Base-by-base conservation (phyloP, 2,113 vertebrate genomes). In the Corythornis vintsioides region DNA sequence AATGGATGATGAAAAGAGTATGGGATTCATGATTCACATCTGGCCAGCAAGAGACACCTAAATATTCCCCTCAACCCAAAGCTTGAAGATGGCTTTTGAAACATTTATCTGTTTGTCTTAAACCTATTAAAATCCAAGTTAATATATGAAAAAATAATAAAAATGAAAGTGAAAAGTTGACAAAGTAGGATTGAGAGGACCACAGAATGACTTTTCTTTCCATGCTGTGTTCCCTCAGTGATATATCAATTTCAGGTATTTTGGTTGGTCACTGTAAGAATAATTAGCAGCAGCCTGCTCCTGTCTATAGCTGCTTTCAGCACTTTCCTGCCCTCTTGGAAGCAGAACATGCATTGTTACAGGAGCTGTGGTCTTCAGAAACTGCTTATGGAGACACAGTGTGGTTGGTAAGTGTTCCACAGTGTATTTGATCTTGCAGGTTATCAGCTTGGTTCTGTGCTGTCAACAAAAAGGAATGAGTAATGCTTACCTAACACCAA, bases 391-490 rank as follows among this genome's bases (percentile, higher is more conserved):
- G 87, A 76, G 43, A 67, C 20, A 21, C 0, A 66, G 52, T 0
- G 0, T 31, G 25, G 28, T 47, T 88, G 25, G 4, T 45, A 17
- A 47, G 29, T 10, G 38, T 38, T 35, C 42, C 40, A 65, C 2
- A 3, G 26, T 35, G 9, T 47, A 56, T 47, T 78, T 89, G 50
- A 47, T 40, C 25, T 74, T 72, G 28, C 18, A 77, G 29, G 47
- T 65, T 73, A 75, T 64, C 77, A 73, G 57, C 42, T 80, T 76
- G 38, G 13, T 74, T 82, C 79, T 61, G 1, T 28, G 55, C 40
- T 91, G 84, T 75, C 72, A 79, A 52, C 47, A 87, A 61, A 70
- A 80, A 48, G 25, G 82, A 91, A 66, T 85, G 28, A 55, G 42
- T 80, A 82, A 72, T 47, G 52, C 66, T 88, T 82, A 19, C n/a